These are phyloP conservation scores for Aphis craccivora DNA, from an alignment of 1,140 invertebrate species.

Conservation along the genomic window DNA sequence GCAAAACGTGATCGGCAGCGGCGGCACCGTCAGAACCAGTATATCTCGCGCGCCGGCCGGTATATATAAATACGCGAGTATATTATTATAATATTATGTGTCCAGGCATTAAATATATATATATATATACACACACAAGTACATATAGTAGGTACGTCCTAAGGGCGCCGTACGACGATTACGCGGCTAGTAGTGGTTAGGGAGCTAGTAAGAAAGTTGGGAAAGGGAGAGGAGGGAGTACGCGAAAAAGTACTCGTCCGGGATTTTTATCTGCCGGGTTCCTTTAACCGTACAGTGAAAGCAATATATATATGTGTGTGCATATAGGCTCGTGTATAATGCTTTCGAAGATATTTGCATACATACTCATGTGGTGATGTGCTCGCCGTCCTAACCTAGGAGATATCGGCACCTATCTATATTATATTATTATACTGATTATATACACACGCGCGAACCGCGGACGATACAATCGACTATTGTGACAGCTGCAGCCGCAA, in stretches of 20 bases:
- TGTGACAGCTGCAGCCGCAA: too few species aligned
- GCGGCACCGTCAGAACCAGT: not conserved
- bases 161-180: not conserved
- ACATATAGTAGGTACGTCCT: too few species aligned
- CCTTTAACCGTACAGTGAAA: not conserved
- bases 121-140: not conserved
- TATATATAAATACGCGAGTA: not conserved
- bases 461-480: not conserved
- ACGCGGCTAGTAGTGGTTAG: not conserved
- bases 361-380: not conserved
- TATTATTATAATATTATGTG: not conserved
- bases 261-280: not conserved
- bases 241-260: not conserved
- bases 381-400: not conserved
- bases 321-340: not conserved
- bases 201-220: not conserved
- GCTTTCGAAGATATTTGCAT: not conserved
- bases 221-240: not conserved
- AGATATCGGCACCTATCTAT: not conserved
- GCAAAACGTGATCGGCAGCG: constrained; percentile 40
- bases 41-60: not conserved
- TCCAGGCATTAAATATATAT: not conserved
- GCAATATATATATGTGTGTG: not conserved
- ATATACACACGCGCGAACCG: not conserved
- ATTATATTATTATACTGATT: not conserved